Base-by-base conservation (phyloP, 2,113 vertebrate genomes). In the Phycodurus eques region DNA sequence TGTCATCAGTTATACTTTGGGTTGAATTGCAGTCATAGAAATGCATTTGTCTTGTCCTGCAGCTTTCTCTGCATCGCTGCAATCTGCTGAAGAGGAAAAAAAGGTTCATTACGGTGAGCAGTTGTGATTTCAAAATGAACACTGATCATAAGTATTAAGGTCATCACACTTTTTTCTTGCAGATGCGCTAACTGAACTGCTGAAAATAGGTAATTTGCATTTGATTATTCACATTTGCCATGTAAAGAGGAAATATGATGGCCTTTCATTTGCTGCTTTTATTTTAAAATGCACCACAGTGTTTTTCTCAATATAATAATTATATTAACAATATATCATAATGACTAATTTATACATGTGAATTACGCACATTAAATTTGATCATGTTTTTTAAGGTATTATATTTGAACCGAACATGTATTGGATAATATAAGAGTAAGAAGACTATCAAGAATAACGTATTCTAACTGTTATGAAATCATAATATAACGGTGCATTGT, bases 21-120 rank as follows among this genome's bases (percentile, higher is more conserved):
- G 3, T 33, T 42, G 13, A 42, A 17, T 42, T 31, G 10, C 65
- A 5, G 49, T 67, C 4, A 15, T 27, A 7, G 22, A 5, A 53
- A 68, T 80, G 33, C 2, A 8, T 42, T 11, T 68, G 47, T 33
- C 22, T 5, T 53, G 57, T 64, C 5, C 68, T 73, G 3, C 17
- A 93, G 92, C 74, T 67, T 69, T 87, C 13, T 83, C 87, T 65
- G 86, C 86, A 3, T 92, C 87, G 56, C 83, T 92, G 86, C 82
- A 90, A 13, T 78, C 79, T 19, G 63, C 72, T 67, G 79, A 76
- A 42, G 81, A 84, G 39, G 75, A 79, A 53, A 73, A 87, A 51
- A 74, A 46, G 2, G 60, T 14, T 3, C 39, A 71, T 69, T 47
- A 76, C 14, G 88, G 92, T 92, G 79, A 89, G 81, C 19, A 60